These are phyloP conservation scores for Tineola bisselliella DNA, from an alignment of 2,888 invertebrate species.

Conservation along the genomic window DNA sequence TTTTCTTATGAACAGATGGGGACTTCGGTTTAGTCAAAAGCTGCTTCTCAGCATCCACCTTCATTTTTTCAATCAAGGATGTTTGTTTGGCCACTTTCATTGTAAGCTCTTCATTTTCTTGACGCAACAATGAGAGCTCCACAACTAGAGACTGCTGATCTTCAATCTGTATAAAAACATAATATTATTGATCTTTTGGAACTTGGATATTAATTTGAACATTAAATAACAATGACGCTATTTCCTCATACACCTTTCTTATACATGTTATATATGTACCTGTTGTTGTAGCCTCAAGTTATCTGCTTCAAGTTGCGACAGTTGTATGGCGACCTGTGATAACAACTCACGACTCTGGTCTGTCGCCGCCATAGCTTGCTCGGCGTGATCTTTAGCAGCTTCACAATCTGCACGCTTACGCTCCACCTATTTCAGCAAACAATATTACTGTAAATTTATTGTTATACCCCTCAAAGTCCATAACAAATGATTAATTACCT, in stretches of 20 bases:
- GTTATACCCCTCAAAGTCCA: not conserved
- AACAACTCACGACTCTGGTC: conserved; percentile 48
- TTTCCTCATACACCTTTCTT: too few relatives aligned
- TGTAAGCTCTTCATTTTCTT: conserved; percentile 56
- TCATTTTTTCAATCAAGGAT: conserved; percentile 53
- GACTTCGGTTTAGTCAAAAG: conserved; percentile 45
- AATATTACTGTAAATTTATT: not conserved
- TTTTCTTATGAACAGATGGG: conserved; percentile 45
- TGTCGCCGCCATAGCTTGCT: conserved; percentile 45
- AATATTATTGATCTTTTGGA: not conserved
- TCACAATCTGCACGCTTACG: conserved; percentile 44
- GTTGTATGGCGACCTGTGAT: conserved; percentile 43
- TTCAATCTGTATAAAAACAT: conserved; percentile 38
- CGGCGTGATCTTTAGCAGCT: conserved; percentile 50
- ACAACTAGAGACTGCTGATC: conserved; percentile 59
- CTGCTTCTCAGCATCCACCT: conserved; percentile 43
- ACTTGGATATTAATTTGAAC: too few relatives aligned
- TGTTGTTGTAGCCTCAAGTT: conserved; percentile 44
- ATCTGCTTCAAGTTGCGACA: conserved; percentile 45
- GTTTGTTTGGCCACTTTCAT: conserved; percentile 54
- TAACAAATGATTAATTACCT: conserved; percentile 29
- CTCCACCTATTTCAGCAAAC: conserved; percentile 35
- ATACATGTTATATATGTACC: conserved; percentile 27
- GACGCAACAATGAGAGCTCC: conserved; percentile 53
- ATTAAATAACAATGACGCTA: too few relatives aligned